A percentile compares a stretch with the other conserved stretches of the same genome.
Evolutionary conservation across 35 echinoderm and acorn worm species (phyloP).

Genomic region (Ophiothrix spiculata): DNA sequence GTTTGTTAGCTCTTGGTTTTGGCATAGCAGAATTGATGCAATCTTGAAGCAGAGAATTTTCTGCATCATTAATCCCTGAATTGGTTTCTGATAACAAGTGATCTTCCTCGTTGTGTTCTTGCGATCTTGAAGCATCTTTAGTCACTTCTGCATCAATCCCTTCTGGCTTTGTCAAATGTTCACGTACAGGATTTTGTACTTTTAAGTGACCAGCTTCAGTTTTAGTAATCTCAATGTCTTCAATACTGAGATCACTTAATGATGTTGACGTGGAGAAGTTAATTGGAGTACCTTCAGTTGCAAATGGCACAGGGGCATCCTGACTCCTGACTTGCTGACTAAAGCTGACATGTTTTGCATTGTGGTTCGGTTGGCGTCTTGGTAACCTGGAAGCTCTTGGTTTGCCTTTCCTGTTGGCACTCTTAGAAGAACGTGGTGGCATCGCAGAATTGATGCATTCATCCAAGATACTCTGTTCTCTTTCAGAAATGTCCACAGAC

Average conservation of each 20-base stretch:
- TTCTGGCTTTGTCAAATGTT: slow-evolving; percentile 27
- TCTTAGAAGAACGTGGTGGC: slow-evolving; percentile 63
- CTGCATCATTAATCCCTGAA: slow-evolving; percentile 68
- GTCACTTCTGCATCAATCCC: slow-evolving; percentile 20
- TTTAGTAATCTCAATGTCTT: slow-evolving; percentile 89
- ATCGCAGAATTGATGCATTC: slow-evolving; percentile 95
- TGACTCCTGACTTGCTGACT: slow-evolving; percentile 28
- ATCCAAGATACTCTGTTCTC: slow-evolving; percentile 89
- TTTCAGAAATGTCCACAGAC: slow-evolving; percentile 67
- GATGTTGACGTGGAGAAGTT: slow-evolving; percentile 97
- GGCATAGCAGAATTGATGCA: slow-evolving; percentile 99
- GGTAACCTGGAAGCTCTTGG: slow-evolving; percentile 31
- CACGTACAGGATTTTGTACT: slow-evolving; percentile 53
- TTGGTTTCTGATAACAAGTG: slow-evolving; percentile 56
- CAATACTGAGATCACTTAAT: slow-evolving; percentile 96
- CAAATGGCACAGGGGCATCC: slow-evolving; percentile 68
- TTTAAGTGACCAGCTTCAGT: slow-evolving; percentile 68
- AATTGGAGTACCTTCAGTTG: slow-evolving; percentile 90
- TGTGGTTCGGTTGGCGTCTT: slow-evolving; percentile 25
- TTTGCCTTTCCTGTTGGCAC: slow-evolving; percentile 51
- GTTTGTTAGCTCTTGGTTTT: slow-evolving; percentile 64
- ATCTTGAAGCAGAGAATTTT: slow-evolving; percentile 84
- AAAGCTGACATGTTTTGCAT: slow-evolving; percentile 69
- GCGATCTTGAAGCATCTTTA: no score
- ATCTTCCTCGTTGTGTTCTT: slow-evolving; percentile 14